These are phyloP conservation scores for Mus minutoides DNA, from an alignment of 2,797 vertebrate species.

Conservation along the genomic window DNA sequence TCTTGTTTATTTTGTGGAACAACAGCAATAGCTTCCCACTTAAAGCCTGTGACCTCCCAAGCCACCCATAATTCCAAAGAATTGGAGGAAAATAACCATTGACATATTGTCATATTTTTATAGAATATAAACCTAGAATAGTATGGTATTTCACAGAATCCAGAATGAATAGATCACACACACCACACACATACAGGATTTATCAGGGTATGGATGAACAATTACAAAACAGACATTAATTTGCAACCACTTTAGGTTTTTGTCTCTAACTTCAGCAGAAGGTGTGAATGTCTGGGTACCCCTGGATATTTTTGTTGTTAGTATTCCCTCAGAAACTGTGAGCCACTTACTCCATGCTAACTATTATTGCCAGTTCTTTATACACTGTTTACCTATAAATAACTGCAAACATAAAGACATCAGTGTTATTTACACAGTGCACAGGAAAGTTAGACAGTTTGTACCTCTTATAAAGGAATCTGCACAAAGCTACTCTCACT, in stretches of 20 bases:
- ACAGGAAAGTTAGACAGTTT: conserved; percentile 22
- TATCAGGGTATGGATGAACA: conserved; percentile 48
- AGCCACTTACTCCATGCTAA: background rate
- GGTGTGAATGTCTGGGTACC: background rate
- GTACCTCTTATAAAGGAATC: background rate
- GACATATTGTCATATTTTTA: conserved; percentile 29
- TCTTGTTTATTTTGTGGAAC: background rate
- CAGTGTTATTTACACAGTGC: background rate
- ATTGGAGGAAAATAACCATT: conserved; percentile 40
- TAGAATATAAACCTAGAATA: conserved; percentile 26
- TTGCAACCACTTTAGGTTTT: conserved; percentile 29
- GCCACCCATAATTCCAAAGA: conserved; percentile 33
- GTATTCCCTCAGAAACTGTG: background rate
- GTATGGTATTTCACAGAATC: background rate
- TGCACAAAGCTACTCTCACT: conserved; percentile 8
- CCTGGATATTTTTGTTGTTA: conserved; percentile 41
- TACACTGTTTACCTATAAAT: conserved; percentile 12
- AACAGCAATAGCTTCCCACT: background rate
- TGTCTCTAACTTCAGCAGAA: conserved; percentile 28
- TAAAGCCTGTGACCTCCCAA: background rate
- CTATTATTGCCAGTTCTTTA: conserved; percentile 21
- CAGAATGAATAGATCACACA: background rate
- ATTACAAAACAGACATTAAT: conserved; percentile 18
- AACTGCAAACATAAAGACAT: conserved; percentile 40
- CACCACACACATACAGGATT: background rate